Base-by-base conservation (phyloP, 2,113 vertebrate species). In the Hippocampus mohnikei region DNA sequence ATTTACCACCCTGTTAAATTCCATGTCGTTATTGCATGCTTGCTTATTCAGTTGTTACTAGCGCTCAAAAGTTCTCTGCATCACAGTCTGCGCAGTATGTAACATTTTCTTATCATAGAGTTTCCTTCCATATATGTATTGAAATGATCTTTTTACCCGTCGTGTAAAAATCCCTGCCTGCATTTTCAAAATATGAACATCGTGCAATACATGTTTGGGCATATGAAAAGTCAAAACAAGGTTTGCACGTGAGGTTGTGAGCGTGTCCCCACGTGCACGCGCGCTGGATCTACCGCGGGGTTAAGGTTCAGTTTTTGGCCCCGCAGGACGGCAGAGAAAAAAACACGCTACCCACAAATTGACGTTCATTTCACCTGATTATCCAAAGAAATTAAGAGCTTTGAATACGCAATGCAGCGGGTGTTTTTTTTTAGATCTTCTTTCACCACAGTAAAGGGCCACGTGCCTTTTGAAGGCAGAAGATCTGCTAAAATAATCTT, bases 401-500 rank as follows among this genome's bases (percentile, higher is more conserved):
- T 5, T 69, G 23, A 70, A 37, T 60, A 63, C 25, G 76, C 21
- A 12, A 64, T 48, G 21, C 40, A 69, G n/a, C 5, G 33, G 33
- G 33, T 37, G 33, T 37, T 25, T 42, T 5, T 65, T 66, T 70
- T 33, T 62, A 15, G 23, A 66, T 65, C 52, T 71, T 72, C 71
- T 66, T 63, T 74, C 50, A 80, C 56, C 66, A 58, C 16, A 55
- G 66, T 75, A 68, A 68, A 48, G 60, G 63, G 65, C 65, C 59
- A 50, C 56, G 62, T 64, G 68, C 73, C 76, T 67, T 73, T 65
- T 74, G 65, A 67, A 67, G 21, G 60, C 78, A 66, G 37, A 61
- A 71, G 84, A 82, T 86, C 86, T 89, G 84, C 55, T 84, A 65
- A 86, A 86, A 90, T 83, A 67, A 87, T 91, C 85, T 77, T 67